Percentiles rank a stretch among this genome's conserved stretches.
phyloP scores from a whole-genome alignment of 1,140 invertebrate genomes.

The Antheraea pernyi region DNA sequence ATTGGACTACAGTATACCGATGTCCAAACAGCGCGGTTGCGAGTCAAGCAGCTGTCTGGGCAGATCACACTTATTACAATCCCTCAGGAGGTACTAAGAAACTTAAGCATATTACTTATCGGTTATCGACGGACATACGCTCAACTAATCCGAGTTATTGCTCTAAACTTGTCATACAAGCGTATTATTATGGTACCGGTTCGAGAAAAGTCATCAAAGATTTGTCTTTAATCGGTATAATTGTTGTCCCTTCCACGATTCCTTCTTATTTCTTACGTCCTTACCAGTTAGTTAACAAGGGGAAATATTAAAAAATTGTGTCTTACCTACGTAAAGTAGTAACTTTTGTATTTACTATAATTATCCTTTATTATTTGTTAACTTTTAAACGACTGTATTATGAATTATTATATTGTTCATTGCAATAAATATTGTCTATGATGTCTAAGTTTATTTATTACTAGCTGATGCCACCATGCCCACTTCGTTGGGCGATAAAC shows the following conservation, averaged over 20 bases:
- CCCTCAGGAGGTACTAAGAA: constrained; percentile 42
- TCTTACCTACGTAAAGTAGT: background rate
- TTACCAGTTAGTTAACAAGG: constrained; percentile 48
- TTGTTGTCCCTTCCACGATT: constrained; percentile 46
- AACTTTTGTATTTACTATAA: constrained; percentile 7
- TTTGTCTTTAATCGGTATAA: constrained; percentile 26
- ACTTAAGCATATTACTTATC: constrained; percentile 48
- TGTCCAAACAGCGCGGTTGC: constrained; percentile 35
- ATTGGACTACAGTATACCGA: constrained; percentile 56
- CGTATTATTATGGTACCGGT: constrained; percentile 54
- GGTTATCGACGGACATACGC: constrained; percentile 36
- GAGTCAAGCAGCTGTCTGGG: constrained; percentile 43
- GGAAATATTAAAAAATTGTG: constrained; percentile 40
- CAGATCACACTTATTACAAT: constrained; percentile 51
- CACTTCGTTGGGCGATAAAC: too few species aligned
- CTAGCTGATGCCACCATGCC: too few species aligned
- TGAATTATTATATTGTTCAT: background rate
- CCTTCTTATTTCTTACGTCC: constrained; percentile 46
- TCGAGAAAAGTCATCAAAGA: constrained; percentile 42
- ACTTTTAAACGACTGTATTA: background rate
- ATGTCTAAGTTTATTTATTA: too few species aligned
- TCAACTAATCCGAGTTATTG: constrained; percentile 53
- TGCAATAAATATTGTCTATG: background rate
- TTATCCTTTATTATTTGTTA: background rate
- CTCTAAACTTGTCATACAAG: constrained; percentile 56